phyloP scores from a whole-genome alignment of 2,888 invertebrate genomes.

The Cephus nigrinus region DNA sequence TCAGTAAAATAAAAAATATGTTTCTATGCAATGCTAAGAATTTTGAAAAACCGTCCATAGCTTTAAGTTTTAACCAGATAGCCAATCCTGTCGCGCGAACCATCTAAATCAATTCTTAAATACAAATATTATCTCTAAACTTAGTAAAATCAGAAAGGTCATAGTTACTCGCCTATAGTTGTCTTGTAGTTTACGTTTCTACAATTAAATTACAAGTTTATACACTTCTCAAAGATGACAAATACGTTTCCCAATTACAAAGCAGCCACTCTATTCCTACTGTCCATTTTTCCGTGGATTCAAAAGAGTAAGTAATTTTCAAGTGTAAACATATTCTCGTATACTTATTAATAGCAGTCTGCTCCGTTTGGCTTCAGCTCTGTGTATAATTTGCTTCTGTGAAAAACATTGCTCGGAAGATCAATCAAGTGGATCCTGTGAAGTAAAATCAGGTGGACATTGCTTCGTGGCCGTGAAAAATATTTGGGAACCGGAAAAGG shows the following conservation, averaged over 20 bases:
- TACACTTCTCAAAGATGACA: background rate
- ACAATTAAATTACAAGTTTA: background rate
- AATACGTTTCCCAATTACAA: background rate
- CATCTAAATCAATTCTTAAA: background rate
- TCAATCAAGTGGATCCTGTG: background rate
- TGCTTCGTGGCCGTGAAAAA: background rate
- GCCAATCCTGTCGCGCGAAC: background rate
- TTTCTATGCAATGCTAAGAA: background rate
- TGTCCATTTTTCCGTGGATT: background rate
- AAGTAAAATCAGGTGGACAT: background rate
- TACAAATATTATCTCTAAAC: background rate
- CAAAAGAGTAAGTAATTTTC: background rate
- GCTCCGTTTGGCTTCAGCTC: background rate
- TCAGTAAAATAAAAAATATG: background rate
- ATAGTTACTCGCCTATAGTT: background rate
- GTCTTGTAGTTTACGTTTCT: background rate
- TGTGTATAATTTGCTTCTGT: background rate
- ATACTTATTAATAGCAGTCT: background rate
- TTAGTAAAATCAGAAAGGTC: background rate
- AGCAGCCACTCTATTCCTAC: background rate
- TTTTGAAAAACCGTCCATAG: background rate
- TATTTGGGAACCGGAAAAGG: background rate
- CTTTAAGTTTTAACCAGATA: background rate
- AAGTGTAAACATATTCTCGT: background rate
- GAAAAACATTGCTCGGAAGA: background rate